Base-by-base conservation (phyloP, 1,140 invertebrate species). In the Halyomorpha halys region DNA sequence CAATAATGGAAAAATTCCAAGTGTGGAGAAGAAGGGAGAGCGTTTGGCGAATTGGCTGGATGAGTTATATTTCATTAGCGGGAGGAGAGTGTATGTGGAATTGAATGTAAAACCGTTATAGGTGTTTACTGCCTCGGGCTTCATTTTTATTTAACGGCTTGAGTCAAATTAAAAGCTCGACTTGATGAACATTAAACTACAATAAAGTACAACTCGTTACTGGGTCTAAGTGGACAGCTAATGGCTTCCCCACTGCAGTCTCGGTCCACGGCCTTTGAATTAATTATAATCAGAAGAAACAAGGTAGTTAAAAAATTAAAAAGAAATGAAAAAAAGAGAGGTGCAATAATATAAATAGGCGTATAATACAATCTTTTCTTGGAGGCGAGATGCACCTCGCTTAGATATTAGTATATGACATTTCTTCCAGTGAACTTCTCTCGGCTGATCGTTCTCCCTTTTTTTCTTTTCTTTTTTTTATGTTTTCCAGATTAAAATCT, bases 81-180 rank as follows among this genome's bases (percentile, higher is more conserved):
- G 15, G 59, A 39, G 18, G 30, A 3, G 23, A 56, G 23, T 56
- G 53, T 27, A 56, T 27, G 53, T 27, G 39, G 39, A 60, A 60
- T 34, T 18, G 30, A 60, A 34, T 60, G 47, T 49, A 49, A 49
- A 49, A 49, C 47, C 47, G 47, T 49, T 49, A 49, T 11, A 21
- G 47, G 47, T 49, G 47, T 49, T 49, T 49, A 49, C 47, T 4
- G 21, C 47, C 47, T 49, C 11, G n/a, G 21, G 47, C 5, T 49
- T 49, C 47, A 49, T 49, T 49, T 49, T 49, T 49, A 49, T 49
- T 49, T 49, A 49, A 49, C 47, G 47, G 47, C 47, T 49, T 49
- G 47, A 21, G n/a, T 49, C 47, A 49, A 49, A 49, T 49, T 49
- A 49, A 49, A 49, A 49, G 47, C 21, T 19, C n/a, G 21, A 21